phyloP scores from a whole-genome alignment of 1,140 invertebrate genomes.

The Tetragonula clypearis region DNA sequence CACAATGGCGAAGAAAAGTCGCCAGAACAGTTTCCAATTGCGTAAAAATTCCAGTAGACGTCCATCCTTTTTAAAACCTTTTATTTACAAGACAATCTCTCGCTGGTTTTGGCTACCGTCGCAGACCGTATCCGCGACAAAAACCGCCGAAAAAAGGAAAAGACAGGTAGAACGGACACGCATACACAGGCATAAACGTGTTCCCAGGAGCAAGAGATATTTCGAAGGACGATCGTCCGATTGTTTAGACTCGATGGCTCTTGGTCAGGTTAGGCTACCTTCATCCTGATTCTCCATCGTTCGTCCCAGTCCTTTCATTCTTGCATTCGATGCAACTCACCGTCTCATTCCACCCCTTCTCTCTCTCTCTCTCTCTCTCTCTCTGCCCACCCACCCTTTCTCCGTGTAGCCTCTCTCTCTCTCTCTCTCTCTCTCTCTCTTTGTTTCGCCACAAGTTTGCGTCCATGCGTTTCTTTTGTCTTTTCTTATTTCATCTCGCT shows the following conservation, averaged over 20 bases:
- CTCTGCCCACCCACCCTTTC: conserved; percentile 29
- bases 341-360: conserved; percentile 13
- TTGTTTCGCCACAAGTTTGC: conserved; percentile 17
- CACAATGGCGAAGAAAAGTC: too few relatives aligned
- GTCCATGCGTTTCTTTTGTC: conserved; percentile 67
- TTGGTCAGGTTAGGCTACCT: conserved; percentile 59
- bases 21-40: not conserved
- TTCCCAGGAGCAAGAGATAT: conserved; percentile 76
- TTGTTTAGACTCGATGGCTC: conserved; percentile 74
- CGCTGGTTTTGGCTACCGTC: conserved; percentile 1
- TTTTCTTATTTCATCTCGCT: conserved; percentile 70
- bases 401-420: not conserved
- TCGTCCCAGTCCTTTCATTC: conserved; percentile 46
- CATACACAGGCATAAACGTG: conserved; percentile 66
- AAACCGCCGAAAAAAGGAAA: not conserved
- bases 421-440: conserved; percentile 18
- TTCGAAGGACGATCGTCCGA: conserved; percentile 72
- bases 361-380: not conserved
- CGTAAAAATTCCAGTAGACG: not conserved
- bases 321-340: conserved; percentile 31
- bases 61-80: not conserved
- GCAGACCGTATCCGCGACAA: not conserved
- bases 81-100: conserved; percentile 21
- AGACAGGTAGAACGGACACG: conserved; percentile 36
- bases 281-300: conserved; percentile 56